Conservation (phyloP, 2,888 invertebrate genomes). For the Cantharis flavilabris region DNA sequence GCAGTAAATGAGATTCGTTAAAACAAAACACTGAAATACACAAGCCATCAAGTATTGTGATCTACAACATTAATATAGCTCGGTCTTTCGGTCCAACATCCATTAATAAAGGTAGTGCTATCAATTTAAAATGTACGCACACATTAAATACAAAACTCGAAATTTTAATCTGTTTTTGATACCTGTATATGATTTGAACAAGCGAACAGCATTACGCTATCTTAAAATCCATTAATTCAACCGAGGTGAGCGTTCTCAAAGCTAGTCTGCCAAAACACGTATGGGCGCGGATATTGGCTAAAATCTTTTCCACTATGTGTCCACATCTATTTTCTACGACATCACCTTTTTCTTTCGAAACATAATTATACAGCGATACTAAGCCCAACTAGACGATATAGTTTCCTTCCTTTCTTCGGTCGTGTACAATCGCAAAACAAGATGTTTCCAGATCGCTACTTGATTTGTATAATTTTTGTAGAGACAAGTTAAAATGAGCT, state of each 20-base stretch:
- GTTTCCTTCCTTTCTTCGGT: neutral
- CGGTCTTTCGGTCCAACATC: conserved; percentile 41
- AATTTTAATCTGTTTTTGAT: conserved; percentile 53
- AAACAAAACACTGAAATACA: conserved; percentile 47
- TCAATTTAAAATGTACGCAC: conserved; percentile 47
- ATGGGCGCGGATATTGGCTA: conserved; percentile 36
- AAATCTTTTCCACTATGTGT: neutral
- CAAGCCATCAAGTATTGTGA: conserved; percentile 45
- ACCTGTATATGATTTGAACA: conserved; percentile 53
- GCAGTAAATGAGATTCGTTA: conserved; percentile 47
- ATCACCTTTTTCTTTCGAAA: conserved; percentile 1
- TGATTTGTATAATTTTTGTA: conserved; percentile 9
- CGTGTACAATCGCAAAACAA: conserved; percentile 6
- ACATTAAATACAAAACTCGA: conserved; percentile 48
- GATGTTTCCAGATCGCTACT: conserved; percentile 1
- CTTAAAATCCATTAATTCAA: conserved; percentile 52
- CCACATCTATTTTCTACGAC: conserved; percentile 10
- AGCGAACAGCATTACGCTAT: conserved; percentile 55
- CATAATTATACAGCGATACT: conserved; percentile 6
- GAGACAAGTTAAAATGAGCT: neutral
- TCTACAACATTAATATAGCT: conserved; percentile 43
- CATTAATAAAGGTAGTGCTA: conserved; percentile 48
- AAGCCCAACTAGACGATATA: neutral
- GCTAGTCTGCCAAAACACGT: conserved; percentile 46
- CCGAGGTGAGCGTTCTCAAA: conserved; percentile 42